Evolutionary conservation across 2,888 invertebrate genomes (phyloP), one percentile per base, ranked within the genome.

Genomic region (Eristalis arbustorum): DNA sequence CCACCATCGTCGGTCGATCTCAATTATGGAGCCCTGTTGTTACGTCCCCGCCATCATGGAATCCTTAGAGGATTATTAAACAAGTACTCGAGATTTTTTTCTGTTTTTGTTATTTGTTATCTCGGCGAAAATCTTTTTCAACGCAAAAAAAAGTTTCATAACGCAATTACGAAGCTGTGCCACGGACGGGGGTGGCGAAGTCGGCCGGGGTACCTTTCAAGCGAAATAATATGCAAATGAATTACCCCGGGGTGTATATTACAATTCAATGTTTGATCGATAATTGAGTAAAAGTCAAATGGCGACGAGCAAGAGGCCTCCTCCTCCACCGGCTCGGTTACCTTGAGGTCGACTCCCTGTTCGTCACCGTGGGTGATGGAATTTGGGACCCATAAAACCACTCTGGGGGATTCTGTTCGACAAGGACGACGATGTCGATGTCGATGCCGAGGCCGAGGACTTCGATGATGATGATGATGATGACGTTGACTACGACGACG

Each of bases 181-280:
- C 56, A 23, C 28, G 49, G n/a, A 18, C 59, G 11, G 0, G 23
- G 42, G 22, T 18, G 22, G 3, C 23, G 64, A 34, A n/a, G n/a
- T n/a, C 34, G 34, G 11, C n/a, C 18, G 34, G 82, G 76, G 81
- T 81, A 63, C 71, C 69, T 77, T 81, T 81, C 74, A 68, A 74
- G 77, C 61, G 74, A 81, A 81, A 69, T 73, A 85, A 74, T 81
- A 85, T 85, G 85, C 85, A 85, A 81, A 81, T 85, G 81, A 81
- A 85, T 73, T 74, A 37, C 64, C 73, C 77, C 69, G 81, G 77
- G n/a, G 77, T 77, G 72, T 72, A 77, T 63, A 80, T 73, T 77
- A 69, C 76, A 77, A 62, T 78, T 81, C 81, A 77, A 81, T 85
- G 85, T 85, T 85, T 85, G 85, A 85, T 85, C 85, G 85, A 85